Conservation (phyloP, 2,888 invertebrate species). For the Acanthococcus lagerstroemiae region DNA sequence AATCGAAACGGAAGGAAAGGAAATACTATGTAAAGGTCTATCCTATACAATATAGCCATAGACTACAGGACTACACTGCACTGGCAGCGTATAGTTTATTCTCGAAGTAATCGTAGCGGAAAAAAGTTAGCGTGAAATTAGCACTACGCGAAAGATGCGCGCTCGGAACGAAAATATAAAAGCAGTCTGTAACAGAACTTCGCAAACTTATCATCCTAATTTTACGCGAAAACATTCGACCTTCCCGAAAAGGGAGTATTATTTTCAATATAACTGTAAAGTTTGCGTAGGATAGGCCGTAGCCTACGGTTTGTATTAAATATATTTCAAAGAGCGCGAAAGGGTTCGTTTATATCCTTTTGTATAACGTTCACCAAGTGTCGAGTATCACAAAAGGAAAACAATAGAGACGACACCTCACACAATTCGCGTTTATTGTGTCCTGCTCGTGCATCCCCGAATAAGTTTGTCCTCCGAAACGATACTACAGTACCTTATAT, state of each 20-base stretch:
- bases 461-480: conserved; percentile 28
- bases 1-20: too few relatives aligned
- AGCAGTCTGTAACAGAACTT: conserved; percentile 26
- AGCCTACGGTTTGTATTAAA: conserved; percentile 25
- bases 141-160: too few relatives aligned
- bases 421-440: conserved; percentile 30
- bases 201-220: conserved; percentile 24
- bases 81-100: too few relatives aligned
- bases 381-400: conserved; percentile 29
- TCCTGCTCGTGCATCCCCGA: conserved; percentile 29
- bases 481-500: conserved; percentile 30
- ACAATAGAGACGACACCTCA: conserved; percentile 29
- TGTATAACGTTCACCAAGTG: conserved; percentile 29
- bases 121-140: background rate
- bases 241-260: conserved; percentile 23
- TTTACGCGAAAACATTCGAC: conserved; percentile 15
- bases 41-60: too few relatives aligned
- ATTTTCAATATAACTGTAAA: conserved; percentile 31
- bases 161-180: conserved; percentile 4
- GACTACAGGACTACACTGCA: too few relatives aligned
- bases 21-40: too few relatives aligned
- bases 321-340: conserved; percentile 28
- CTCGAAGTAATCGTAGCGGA: too few relatives aligned
- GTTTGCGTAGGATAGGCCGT: conserved; percentile 27
- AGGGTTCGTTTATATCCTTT: conserved; percentile 30